A percentile compares a stretch with the other conserved stretches of the same genome.
These are phyloP conservation scores for Apaloderma vittatum DNA, from an alignment of 2,113 vertebrate species.

Conservation along the genomic window DNA sequence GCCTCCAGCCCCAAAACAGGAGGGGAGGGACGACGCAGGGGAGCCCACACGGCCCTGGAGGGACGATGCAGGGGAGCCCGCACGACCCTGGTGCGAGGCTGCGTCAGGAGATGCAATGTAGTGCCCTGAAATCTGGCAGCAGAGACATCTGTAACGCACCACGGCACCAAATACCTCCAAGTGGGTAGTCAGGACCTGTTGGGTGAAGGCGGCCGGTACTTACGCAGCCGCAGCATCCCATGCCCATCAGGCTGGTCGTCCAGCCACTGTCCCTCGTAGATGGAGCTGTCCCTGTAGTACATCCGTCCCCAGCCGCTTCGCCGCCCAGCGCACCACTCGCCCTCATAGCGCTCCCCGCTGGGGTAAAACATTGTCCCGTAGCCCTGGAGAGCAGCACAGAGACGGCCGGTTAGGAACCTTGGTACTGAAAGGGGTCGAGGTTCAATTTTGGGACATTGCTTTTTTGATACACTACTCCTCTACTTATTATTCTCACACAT, in stretches of 20 bases:
- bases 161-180: rapidly evolving
- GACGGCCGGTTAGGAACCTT: background rate
- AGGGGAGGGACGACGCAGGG: background rate
- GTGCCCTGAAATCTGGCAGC: background rate
- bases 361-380: slow-evolving; percentile 82
- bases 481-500: background rate
- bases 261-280: slow-evolving; percentile 91
- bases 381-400: slow-evolving; percentile 78
- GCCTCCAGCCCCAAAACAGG: background rate
- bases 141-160: background rate
- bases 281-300: slow-evolving; percentile 81
- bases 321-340: slow-evolving; percentile 84
- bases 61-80: background rate
- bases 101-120: rapidly evolving
- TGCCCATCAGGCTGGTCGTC: slow-evolving; percentile 79
- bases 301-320: slow-evolving; percentile 90
- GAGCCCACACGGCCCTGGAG: background rate
- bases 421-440: background rate
- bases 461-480: background rate
- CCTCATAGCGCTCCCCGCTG: slow-evolving; percentile 83
- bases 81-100: background rate
- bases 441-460: background rate
- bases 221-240: slow-evolving; percentile 84
- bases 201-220: background rate
- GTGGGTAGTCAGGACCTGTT: rapidly evolving